Evolutionary conservation across 2,888 invertebrate species (phyloP).

Genomic region (Pristionchus mayeri): DNA sequence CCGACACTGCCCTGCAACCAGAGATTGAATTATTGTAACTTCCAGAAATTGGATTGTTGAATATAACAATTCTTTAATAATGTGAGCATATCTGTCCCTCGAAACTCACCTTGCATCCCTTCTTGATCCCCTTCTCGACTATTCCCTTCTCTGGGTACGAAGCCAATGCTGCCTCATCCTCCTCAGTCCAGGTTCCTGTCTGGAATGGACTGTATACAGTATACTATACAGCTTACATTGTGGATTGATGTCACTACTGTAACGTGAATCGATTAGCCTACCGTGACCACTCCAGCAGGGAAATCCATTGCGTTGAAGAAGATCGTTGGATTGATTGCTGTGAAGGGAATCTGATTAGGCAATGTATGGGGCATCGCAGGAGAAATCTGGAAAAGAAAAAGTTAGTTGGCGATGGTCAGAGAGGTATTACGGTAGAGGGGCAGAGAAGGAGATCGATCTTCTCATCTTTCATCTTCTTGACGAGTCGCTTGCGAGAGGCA

Average conservation of each 20-base stretch:
- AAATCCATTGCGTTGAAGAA: slow-evolving; percentile 6
- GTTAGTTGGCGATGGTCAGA: neutral
- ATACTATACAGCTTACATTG: no score
- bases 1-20: neutral
- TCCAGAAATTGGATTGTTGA: neutral
- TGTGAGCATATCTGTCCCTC: no score
- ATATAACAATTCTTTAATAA: no score
- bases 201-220: no score
- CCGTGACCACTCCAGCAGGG: slow-evolving; percentile 19
- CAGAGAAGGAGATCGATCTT: slow-evolving; percentile 11
- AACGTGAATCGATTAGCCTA: neutral
- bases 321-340: neutral
- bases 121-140: no score
- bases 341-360: neutral
- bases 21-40: neutral
- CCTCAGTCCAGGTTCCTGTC: no score
- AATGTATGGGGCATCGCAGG: neutral
- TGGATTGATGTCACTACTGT: no score
- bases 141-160: no score
- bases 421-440: neutral
- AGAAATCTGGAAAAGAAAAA: neutral
- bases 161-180: no score
- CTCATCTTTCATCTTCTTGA: slow-evolving; percentile 12
- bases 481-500: slow-evolving; percentile 5
- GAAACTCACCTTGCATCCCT: no score